Conservation (phyloP, 2,113 vertebrate species). For the Thamnophis sirtalis region DNA sequence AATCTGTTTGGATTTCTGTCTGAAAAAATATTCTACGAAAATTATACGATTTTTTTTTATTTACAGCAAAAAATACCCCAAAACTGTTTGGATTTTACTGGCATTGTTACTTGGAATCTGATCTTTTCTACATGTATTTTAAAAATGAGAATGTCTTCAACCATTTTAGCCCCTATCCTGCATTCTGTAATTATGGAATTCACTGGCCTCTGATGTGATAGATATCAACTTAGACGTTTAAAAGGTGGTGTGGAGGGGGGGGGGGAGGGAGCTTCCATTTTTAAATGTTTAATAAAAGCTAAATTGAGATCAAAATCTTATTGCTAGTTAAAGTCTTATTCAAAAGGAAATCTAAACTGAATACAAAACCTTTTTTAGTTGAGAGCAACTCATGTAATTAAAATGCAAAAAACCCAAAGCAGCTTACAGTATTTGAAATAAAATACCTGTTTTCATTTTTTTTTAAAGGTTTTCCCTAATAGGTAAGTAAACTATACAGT, state of each 20-base stretch:
- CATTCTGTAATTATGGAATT: neutral
- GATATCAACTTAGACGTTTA: neutral
- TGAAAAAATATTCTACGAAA: neutral
- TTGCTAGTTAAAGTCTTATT: neutral
- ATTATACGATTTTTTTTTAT: neutral
- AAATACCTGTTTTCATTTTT: neutral
- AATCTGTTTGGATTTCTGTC: too few relatives aligned
- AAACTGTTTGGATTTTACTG: neutral
- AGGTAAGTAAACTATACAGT: neutral
- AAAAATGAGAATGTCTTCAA: neutral
- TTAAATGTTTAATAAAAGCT: neutral
- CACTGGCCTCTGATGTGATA: neutral
- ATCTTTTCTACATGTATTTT: neutral
- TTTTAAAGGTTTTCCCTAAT: neutral
- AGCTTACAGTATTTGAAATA: neutral
- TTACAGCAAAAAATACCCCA: neutral
- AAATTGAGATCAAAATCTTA: neutral
- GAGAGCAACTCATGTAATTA: neutral
- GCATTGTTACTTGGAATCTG: neutral
- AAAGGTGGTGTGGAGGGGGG: neutral
- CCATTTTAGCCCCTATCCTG: neutral
- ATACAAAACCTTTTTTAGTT: neutral
- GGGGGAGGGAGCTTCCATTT: neutral
- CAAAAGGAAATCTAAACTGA: neutral
- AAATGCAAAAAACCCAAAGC: neutral